Evolutionary conservation across 92 coral and sea anemone genomes (phyloP).

Genomic region (Plumapathes pennacea): DNA sequence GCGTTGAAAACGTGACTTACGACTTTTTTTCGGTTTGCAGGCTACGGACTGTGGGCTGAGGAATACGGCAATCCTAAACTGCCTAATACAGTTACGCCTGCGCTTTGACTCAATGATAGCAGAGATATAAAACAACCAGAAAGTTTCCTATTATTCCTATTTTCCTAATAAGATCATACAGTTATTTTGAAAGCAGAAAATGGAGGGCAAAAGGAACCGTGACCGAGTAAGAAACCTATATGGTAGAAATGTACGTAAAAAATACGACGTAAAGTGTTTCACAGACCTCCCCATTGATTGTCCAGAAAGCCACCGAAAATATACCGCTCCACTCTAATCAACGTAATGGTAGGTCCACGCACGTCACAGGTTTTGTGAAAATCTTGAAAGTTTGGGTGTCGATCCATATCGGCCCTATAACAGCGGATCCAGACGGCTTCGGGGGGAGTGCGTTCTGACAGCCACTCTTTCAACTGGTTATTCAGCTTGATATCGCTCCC

Average conservation of each 20-base stretch:
- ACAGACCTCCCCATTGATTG: conserved; percentile 55
- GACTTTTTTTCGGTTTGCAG: too few species aligned
- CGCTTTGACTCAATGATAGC: too few species aligned
- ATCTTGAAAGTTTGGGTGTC: too few species aligned
- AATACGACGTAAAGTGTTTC: neutral
- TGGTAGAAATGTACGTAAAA: neutral
- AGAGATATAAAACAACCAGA: too few species aligned
- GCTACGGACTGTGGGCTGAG: too few species aligned
- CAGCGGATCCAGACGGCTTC: conserved; percentile 56
- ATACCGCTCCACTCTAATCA: conserved; percentile 48
- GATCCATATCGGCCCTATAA: conserved; percentile 60
- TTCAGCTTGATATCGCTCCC: conserved; percentile 47
- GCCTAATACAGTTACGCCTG: too few species aligned
- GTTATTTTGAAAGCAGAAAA: too few species aligned
- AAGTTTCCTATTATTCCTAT: too few species aligned
- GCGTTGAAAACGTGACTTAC: too few species aligned
- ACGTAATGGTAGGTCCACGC: conserved; percentile 30
- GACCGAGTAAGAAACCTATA: neutral
- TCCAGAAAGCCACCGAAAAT: conserved; percentile 74
- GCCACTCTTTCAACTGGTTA: conserved; percentile 44
- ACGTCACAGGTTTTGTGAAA: conserved; percentile 37
- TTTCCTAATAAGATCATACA: too few species aligned
- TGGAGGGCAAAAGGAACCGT: neutral
- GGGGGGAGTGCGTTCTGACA: conserved; percentile 22
- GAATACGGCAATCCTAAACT: too few species aligned